Evolutionary conservation across 2,113 vertebrate genomes (phyloP).

Genomic region (Ailurus styani): DNA sequence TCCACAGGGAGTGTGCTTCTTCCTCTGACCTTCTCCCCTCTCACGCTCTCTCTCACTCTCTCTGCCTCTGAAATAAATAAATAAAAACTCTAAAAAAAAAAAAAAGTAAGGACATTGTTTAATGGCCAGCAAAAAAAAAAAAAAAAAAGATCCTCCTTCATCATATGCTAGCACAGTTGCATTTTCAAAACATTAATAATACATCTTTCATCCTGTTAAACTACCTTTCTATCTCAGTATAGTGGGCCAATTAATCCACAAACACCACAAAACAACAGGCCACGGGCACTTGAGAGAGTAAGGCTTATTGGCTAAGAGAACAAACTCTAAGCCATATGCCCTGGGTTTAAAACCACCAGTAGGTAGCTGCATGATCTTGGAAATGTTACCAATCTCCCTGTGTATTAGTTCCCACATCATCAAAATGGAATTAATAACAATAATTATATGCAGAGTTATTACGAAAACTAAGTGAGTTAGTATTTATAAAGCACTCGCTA

Average conservation of each 20-base stretch:
- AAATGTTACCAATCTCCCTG: background rate
- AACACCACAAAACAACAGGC: background rate
- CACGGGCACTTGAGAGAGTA: background rate
- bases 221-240: background rate
- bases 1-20: no score
- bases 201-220: background rate
- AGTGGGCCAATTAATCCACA: background rate
- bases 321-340: background rate
- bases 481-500: background rate
- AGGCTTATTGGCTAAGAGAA: background rate
- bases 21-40: no score
- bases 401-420: background rate
- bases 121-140: background rate
- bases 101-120: background rate
- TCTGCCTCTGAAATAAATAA: no score
- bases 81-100: no score
- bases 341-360: background rate
- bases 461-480: background rate
- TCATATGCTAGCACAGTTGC: background rate
- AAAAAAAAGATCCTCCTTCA: background rate
- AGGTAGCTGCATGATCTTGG: background rate
- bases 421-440: background rate
- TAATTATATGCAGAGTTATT: background rate
- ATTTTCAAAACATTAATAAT: constrained; percentile 33
- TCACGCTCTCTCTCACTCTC: no score